Conservation (phyloP, 1,140 invertebrate species). For the Papilio machaon region DNA sequence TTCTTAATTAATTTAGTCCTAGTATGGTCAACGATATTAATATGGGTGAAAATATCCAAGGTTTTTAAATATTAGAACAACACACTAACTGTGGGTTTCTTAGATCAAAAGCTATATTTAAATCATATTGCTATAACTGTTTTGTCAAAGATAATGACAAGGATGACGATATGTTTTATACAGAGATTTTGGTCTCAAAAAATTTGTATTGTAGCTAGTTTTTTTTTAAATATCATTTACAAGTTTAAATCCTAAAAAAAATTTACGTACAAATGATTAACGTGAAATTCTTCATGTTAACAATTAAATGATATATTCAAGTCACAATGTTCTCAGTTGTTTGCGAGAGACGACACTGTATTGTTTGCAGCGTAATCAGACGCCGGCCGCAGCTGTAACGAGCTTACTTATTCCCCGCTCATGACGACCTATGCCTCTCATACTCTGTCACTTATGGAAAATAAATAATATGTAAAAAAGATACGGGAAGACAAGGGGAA, state of each 20-base stretch:
- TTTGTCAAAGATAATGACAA: too few species aligned
- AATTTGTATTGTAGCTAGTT: too few species aligned
- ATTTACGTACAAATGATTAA: neutral
- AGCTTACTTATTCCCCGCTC: conserved; percentile 34
- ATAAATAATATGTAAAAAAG: neutral
- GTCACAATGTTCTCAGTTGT: conserved; percentile 29
- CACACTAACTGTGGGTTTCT: too few species aligned
- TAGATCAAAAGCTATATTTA: too few species aligned
- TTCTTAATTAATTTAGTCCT: too few species aligned
- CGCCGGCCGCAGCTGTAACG: conserved; percentile 33
- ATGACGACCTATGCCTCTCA: conserved; percentile 3
- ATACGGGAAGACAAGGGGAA: neutral
- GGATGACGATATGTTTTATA: too few species aligned
- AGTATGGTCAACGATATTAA: too few species aligned
- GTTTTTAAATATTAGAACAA: too few species aligned
- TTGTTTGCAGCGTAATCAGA: conserved; percentile 39
- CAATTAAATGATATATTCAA: conserved; percentile 36
- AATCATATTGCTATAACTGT: too few species aligned
- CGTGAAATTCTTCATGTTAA: neutral
- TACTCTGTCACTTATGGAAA: neutral
- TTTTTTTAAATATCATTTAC: neutral
- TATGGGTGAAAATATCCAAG: too few species aligned
- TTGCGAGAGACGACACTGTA: conserved; percentile 24
- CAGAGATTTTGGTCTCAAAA: too few species aligned
- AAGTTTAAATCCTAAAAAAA: neutral